Evolutionary conservation across 2,113 vertebrate genomes (phyloP).

Genomic region (Myotis davidii): DNA sequence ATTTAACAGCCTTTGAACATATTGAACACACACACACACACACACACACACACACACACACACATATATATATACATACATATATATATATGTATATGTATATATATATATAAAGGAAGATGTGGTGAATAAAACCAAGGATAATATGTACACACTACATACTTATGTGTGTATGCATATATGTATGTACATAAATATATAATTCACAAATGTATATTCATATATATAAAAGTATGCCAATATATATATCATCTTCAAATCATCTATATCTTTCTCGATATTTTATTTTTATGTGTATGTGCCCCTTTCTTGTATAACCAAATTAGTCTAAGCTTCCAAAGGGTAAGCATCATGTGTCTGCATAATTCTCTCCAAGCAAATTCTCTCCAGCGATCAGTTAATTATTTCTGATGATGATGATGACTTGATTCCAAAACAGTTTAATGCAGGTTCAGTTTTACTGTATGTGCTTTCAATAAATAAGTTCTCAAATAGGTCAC

Average conservation of each 20-base stretch:
- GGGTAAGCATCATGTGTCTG: not conserved
- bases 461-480: not conserved
- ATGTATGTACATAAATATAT: not conserved
- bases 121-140: not conserved
- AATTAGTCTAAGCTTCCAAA: constrained; percentile 21
- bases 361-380: not conserved
- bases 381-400: not conserved
- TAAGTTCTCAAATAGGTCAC: not conserved
- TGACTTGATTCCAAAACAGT: not conserved
- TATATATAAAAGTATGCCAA: not conserved
- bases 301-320: not conserved
- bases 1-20: not conserved
- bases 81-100: too few species aligned
- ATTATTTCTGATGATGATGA: not conserved
- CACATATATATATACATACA: not conserved
- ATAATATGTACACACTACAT: not conserved
- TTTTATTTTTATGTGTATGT: not conserved
- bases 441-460: not conserved
- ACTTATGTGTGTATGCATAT: not conserved
- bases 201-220: not conserved
- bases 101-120: not conserved
- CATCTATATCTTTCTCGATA: not conserved
- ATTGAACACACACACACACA: too few species aligned
- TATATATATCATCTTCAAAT: not conserved
- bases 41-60: too few species aligned